Percentiles rank a stretch among this genome's conserved stretches.
Conservation (phyloP, 1,140 invertebrate species). For the Caerostris darwini region DNA sequence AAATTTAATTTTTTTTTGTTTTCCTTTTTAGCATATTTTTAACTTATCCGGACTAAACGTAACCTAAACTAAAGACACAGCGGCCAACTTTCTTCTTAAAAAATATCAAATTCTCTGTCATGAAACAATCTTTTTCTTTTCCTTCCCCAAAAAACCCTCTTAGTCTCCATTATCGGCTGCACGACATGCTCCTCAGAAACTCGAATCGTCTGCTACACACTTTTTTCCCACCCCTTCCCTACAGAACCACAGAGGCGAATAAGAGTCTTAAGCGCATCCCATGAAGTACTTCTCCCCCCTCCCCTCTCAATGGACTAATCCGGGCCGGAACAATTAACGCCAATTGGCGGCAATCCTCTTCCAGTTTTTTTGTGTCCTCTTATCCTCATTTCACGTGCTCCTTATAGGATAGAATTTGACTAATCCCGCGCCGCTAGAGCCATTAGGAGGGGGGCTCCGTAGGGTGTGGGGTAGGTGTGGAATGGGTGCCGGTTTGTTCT, state of each 20-base stretch:
- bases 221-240: background rate
- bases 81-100: too few species aligned
- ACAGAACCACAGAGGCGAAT: background rate
- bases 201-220: background rate
- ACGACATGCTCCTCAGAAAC: background rate
- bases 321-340: conserved; percentile 26
- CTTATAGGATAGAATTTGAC: conserved; percentile 27
- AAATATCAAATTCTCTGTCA: too few species aligned
- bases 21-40: too few species aligned
- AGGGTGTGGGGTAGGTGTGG: background rate
- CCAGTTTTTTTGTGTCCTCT: background rate
- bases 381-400: background rate
- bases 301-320: background rate
- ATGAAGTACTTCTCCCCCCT: background rate
- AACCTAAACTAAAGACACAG: too few species aligned
- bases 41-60: too few species aligned
- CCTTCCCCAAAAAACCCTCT: background rate
- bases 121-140: too few species aligned
- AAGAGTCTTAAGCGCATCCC: background rate
- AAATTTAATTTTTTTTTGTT: too few species aligned
- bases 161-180: conserved; percentile 14
- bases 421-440: background rate
- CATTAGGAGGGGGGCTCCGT: background rate
- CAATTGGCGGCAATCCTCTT: conserved; percentile 24
- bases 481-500: background rate